Conservation (phyloP, 2,888 invertebrate genomes). For the Coelogynopora nodosa region DNA sequence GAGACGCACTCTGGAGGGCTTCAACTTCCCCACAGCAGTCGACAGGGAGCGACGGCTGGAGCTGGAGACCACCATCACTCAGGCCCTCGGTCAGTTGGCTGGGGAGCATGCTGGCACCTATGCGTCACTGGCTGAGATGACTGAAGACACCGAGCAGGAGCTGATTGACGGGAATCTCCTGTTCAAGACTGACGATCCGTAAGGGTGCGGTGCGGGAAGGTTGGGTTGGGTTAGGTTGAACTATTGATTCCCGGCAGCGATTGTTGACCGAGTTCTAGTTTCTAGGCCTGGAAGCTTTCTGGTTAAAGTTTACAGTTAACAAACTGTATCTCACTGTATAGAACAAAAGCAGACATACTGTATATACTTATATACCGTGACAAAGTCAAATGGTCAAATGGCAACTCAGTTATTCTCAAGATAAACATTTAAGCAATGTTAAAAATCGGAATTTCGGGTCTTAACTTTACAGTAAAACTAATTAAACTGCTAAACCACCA, state of each 20-base stretch:
- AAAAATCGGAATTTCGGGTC: no score
- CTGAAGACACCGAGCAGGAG: conserved; percentile 89
- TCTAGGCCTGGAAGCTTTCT: no score
- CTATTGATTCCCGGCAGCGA: not conserved
- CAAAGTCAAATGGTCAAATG: no score
- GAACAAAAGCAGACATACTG: no score
- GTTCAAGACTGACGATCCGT: conserved; percentile 44
- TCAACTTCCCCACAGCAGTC: conserved; percentile 94
- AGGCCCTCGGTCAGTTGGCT: conserved; percentile 52
- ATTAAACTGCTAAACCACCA: no score
- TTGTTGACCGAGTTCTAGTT: not conserved
- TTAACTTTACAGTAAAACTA: no score
- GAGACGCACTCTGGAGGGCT: conserved; percentile 83
- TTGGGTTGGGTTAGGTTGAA: no score
- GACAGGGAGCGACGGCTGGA: conserved; percentile 79
- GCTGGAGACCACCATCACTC: conserved; percentile 77
- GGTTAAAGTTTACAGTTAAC: no score
- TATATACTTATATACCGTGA: no score
- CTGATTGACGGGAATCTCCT: conserved; percentile 85
- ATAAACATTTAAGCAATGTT: no score
- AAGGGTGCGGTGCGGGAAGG: not conserved
- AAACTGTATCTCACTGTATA: not conserved
- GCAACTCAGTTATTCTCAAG: no score
- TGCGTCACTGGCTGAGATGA: conserved; percentile 90
- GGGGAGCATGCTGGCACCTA: conserved; percentile 89